Evolutionary conservation across 2,113 vertebrate genomes (phyloP), one percentile per base, ranked within the genome.

Genomic region (Gorsachius goisagi): DNA sequence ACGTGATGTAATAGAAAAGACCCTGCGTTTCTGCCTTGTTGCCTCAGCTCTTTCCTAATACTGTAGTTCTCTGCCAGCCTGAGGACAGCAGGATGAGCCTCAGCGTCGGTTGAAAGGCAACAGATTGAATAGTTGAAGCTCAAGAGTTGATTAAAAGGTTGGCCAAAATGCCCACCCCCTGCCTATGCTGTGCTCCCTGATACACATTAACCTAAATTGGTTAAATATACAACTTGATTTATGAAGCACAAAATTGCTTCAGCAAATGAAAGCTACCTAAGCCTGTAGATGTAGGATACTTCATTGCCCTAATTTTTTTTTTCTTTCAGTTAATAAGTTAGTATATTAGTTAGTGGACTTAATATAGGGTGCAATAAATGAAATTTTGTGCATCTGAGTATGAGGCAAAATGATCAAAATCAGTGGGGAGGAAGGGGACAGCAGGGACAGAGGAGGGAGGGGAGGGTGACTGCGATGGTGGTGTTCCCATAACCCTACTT

Each of bases 161-260:
- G 87, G 32, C 37, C 44, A 74, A 8, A 78, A 79, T 10, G 20
- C 71, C 24, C 26, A 52, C 50, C 21, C 44, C 50, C 69, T 75
- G 47, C 60, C 19, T 96, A 41, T 92, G 44, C 60, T 78, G 50
- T 64, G 64, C n/a, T 93, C 64, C 55, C 35, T 55, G 58, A 73
- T 64, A 97, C 77, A 89, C 69, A 96, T 97, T 97, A 97, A 97
- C 94, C 80, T 88, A 39, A 88, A 89, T 17, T 89, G 81, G 94
- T 95, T 97, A 94, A 97, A 97, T 91, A 91, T 92, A 83, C 86
- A 92, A 76, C 96, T 93, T 91, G 92, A 96, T 97, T 95, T 91
- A 92, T 89, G 94, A 87, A 85, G 86, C 95, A 97, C 84, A 94
- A 92, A 95, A 96, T 95, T 95, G 45, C 71, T 88, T 93, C 41